phyloP scores from a whole-genome alignment of 2,797 vertebrate species.

The Myotis daubentonii region DNA sequence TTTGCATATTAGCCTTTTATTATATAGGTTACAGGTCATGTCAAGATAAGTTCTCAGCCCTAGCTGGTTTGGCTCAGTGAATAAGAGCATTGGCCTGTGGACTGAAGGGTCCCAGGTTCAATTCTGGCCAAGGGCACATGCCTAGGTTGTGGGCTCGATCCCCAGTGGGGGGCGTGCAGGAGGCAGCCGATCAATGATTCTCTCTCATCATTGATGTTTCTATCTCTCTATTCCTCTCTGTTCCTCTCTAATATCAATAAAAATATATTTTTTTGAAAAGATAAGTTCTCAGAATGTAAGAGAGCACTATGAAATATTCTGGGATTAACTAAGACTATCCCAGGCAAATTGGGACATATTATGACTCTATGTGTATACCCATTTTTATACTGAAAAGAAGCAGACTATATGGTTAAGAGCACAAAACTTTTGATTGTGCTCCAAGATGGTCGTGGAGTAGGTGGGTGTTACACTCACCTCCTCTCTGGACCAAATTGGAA shows the following conservation, averaged over 20 bases:
- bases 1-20: too few species aligned
- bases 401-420: neutral
- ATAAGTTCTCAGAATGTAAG: neutral
- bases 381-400: conserved; percentile 38
- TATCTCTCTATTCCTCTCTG: too few species aligned
- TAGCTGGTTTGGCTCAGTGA: too few species aligned
- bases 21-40: too few species aligned
- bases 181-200: too few species aligned
- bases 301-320: neutral
- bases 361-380: neutral
- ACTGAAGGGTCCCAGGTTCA: too few species aligned
- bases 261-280: neutral
- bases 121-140: too few species aligned
- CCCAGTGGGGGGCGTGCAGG: too few species aligned
- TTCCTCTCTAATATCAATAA: too few species aligned
- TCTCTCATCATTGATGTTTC: too few species aligned
- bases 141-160: too few species aligned
- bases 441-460: neutral
- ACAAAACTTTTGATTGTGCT: neutral
- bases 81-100: too few species aligned
- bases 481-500: neutral
- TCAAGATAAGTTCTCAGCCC: neutral
- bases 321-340: neutral
- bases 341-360: neutral
- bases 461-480: neutral